A percentile compares a stretch with the other conserved stretches of the same genome.
These are phyloP conservation scores for Pygmarrhopalites habei DNA, from an alignment of 1,140 invertebrate species.

Conservation along the genomic window DNA sequence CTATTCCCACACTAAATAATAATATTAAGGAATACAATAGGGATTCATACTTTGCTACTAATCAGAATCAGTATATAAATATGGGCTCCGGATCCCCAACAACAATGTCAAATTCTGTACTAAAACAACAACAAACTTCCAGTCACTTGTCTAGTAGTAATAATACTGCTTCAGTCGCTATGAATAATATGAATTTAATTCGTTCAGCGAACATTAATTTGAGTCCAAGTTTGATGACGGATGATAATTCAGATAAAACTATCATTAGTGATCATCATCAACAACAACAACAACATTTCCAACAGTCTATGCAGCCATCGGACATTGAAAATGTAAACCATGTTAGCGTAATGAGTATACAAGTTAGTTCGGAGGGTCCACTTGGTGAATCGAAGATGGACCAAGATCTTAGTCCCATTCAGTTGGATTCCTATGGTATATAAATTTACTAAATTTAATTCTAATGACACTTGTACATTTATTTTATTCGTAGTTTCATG, in stretches of 20 bases:
- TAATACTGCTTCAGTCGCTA: not conserved
- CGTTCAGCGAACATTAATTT: constrained; percentile 1
- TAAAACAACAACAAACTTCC: no score
- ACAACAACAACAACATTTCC: not conserved
- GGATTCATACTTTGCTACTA: no score
- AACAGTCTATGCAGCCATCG: not conserved
- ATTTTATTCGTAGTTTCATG: no score
- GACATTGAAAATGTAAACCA: constrained; percentile 20
- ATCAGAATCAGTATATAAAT: no score
- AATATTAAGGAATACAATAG: no score
- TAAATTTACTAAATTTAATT: no score
- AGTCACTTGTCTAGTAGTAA: no score
- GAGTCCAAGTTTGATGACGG: not conserved
- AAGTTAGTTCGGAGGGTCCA: constrained; percentile 10
- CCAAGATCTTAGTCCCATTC: constrained; percentile 9
- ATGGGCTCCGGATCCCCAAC: no score
- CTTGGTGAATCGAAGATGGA: constrained; percentile 6
- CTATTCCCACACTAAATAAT: no score
- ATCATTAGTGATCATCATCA: not conserved
- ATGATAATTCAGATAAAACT: not conserved
- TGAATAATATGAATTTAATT: constrained; percentile 7
- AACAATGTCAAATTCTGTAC: no score
- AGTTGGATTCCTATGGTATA: constrained; percentile 27
- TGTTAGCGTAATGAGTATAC: constrained; percentile 26
- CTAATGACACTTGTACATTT: no score